Evolutionary conservation across 2,888 invertebrate species (phyloP).

Genomic region (Laothoe populi): DNA sequence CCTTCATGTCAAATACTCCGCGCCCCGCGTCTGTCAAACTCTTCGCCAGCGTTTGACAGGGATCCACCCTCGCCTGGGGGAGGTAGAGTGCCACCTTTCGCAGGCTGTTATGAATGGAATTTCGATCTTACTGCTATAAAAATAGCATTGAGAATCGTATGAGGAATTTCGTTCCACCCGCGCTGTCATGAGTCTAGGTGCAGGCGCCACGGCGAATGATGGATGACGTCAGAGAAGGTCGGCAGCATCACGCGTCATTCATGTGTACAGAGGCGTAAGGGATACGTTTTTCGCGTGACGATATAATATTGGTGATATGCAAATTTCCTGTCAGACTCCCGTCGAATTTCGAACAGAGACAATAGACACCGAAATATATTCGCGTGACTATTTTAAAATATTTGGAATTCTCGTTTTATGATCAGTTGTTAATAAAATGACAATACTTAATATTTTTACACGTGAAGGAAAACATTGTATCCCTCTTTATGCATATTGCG

Average conservation of each 20-base stretch:
- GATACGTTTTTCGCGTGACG: conserved; percentile 85
- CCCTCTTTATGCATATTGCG: too few species aligned
- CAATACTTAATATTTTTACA: too few species aligned
- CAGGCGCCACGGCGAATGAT: conserved; percentile 84
- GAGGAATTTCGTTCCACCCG: conserved; percentile 49
- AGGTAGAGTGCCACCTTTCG: conserved; percentile 76
- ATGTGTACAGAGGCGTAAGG: conserved; percentile 85
- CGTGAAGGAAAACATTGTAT: too few species aligned
- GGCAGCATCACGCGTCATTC: conserved; percentile 85
- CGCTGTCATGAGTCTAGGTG: conserved; percentile 81
- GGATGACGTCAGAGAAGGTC: conserved; percentile 84
- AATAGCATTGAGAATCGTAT: conserved; percentile 46
- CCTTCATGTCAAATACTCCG: conserved; percentile 85
- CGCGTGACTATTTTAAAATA: background rate
- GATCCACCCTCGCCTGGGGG: conserved; percentile 81
- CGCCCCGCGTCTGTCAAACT: conserved; percentile 85
- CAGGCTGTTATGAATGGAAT: conserved; percentile 35
- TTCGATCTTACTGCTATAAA: conserved; percentile 35
- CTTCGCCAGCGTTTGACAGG: conserved; percentile 85
- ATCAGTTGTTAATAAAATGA: too few species aligned
- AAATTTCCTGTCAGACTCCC: conserved; percentile 73
- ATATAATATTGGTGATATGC: conserved; percentile 85
- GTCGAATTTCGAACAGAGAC: conserved; percentile 59
- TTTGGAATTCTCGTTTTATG: too few species aligned
- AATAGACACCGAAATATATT: conserved; percentile 34